Evolutionary conservation across 2,888 invertebrate species (phyloP), one percentile per base, ranked within the genome.

Genomic region (Sceliomorpha sp.): DNA sequence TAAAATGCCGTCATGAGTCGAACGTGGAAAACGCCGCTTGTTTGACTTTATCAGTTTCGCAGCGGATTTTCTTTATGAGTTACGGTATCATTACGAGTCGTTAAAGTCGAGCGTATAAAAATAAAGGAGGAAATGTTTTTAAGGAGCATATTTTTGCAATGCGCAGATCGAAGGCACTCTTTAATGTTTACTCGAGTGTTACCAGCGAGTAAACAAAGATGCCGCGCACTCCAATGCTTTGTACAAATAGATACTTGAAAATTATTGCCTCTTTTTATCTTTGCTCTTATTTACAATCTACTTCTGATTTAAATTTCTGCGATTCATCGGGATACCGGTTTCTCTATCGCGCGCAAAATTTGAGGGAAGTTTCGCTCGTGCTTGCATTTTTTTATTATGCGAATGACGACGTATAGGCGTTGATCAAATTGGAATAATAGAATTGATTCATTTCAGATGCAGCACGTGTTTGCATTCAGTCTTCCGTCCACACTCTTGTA

Each of bases 151-250:
- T 64, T 36, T n/a, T 29, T 53, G 27, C 45, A 37, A 12, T 53
- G 8, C 48, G 13, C 36, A 50, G 15, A 12, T 5, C 36, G 20
- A 45, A 40, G 47, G 51, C 48, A 48, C 44, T 64, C 32, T 64
- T 50, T 44, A 14, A 39, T 62, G 31, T 66, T 66, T 62, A 53
- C 60, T 50, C 15, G 24, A 42, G 26, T 39, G 48, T 66, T 62
- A 62, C 47, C 37, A 51, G 37, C 32, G 42, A 48, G 62, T 62
- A 70, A 66, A 66, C 62, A 66, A 64, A 58, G 66, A 66, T 66
- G 39, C 20, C 39, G 36, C 36, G 44, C 45, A 29, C 42, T 50
- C 45, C 39, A 51, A 56, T 62, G 62, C 48, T 60, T 47, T 47
- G 51, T 53, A 58, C 48, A 66, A 66, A 66, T 48, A 62, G 58